Evolutionary conservation across 2,797 vertebrate species (phyloP), one percentile per base, ranked within the genome.

Genomic region (Acrocephalus scirpaceus): DNA sequence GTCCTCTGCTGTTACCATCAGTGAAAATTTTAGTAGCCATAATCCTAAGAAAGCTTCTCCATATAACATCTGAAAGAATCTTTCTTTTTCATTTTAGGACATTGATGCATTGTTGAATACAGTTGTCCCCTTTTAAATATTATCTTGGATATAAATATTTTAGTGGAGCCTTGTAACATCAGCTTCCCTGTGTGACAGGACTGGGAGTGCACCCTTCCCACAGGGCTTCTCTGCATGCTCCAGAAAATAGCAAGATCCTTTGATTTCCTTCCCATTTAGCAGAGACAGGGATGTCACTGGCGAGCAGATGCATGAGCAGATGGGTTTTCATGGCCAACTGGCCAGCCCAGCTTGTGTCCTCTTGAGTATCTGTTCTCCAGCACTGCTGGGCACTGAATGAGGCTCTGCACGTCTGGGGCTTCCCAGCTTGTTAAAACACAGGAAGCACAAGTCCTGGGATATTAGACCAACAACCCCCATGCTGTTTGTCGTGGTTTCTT

Each of bases 271-370:
- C 58, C 66, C 16, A 4, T 70, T 85, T 87, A 57, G 62, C 17
- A 73, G 54, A 79, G 76, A 54, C 16, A 11, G 71, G 67, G 76
- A 60, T 76, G 71, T 89, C 6, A 0, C 38, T 75, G 67, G 34
- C 0, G 0, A 84, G 36, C 5, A 34, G 77, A 71, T 86, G 87
- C 62, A 38, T 21, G 66, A 92, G 78, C 87, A 95, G 91, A 92
- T 93, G 94, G 87, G 44, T 73, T 89, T 89, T 82, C 87, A 57
- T 42, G 89, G 86, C 61, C 88, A 92, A 26, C 90, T 82, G 81
- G 40, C 65, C 9, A 13, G 40, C 76, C 73, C 64, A 44, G 84
- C 79, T 70, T 90, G n/a, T 47, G 51, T 87, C n/a, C 70, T 78
- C 18, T 14, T 0, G 23, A 45, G 17, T 65, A 26, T 57, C 12